Conservation (phyloP, 2,113 vertebrate species). For the Xenopus borealis region DNA sequence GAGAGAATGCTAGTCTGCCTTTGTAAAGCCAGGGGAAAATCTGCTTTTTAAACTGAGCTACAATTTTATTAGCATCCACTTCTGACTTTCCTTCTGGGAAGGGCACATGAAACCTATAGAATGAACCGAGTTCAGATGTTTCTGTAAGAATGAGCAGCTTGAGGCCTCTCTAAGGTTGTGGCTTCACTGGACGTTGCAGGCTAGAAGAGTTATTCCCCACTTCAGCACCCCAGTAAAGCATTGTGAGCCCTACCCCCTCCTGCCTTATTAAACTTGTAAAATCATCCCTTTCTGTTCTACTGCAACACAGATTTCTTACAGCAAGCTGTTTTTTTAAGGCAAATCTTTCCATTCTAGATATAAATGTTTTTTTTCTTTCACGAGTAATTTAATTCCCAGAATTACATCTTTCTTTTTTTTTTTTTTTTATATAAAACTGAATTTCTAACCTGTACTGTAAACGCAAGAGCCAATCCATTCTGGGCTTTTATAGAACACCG, state of each 20-base stretch:
- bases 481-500: conserved; percentile 52
- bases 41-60: conserved; percentile 43
- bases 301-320: conserved; percentile 11
- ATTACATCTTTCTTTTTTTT: neutral
- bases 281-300: conserved; percentile 12
- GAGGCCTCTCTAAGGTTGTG: conserved; percentile 6
- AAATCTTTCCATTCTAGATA: neutral
- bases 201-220: conserved; percentile 26
- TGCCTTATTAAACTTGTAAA: conserved; percentile 33
- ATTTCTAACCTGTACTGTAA: conserved; percentile 48
- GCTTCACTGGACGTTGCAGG: conserved; percentile 27
- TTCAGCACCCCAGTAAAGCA: conserved; percentile 35
- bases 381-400: neutral
- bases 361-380: neutral
- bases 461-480: conserved; percentile 52
- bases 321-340: neutral
- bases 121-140: conserved; percentile 29
- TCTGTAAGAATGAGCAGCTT: conserved; percentile 41
- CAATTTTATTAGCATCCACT: conserved; percentile 47
- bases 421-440: conserved; percentile 10
- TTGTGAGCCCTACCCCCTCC: conserved; percentile 45
- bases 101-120: conserved; percentile 17
- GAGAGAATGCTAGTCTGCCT: conserved; percentile 30
- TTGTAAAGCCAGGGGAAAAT: conserved; percentile 33
- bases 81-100: conserved; percentile 42